phyloP scores from a whole-genome alignment of 2,113 vertebrate genomes.

The Oxygymnocypris stewartii region DNA sequence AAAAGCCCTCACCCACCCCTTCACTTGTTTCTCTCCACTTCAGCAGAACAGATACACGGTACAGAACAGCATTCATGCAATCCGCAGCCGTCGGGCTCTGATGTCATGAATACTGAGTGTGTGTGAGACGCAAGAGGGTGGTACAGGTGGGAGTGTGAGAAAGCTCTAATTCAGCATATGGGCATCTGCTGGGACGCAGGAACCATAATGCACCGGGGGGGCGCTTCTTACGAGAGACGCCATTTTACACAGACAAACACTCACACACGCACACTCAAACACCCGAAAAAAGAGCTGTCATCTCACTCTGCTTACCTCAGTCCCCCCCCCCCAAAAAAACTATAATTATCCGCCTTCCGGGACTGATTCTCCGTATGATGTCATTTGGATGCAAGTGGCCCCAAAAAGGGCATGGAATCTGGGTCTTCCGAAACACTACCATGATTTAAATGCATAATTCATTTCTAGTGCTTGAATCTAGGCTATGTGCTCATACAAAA shows the following conservation, averaged over 20 bases:
- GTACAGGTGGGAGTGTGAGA: constrained; percentile 40
- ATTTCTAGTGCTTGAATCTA: constrained; percentile 36
- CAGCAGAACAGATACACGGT: background rate
- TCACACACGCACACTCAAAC: constrained; percentile 13
- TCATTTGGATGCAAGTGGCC: constrained; percentile 9
- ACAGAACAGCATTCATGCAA: constrained; percentile 44
- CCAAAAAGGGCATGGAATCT: constrained; percentile 18
- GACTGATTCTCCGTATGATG: constrained; percentile 9
- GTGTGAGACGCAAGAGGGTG: constrained; percentile 13
- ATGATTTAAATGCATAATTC: constrained; percentile 36
- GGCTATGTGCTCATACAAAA: constrained; percentile 1
- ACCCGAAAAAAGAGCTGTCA: constrained; percentile 21
- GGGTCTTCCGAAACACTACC: constrained; percentile 16
- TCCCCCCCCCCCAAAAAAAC: background rate
- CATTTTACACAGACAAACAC: constrained; percentile 55
- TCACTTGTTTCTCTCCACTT: background rate
- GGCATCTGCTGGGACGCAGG: constrained; percentile 50
- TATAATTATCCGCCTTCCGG: background rate
- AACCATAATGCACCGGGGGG: constrained; percentile 49
- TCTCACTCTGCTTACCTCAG: background rate
- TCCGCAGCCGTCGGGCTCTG: background rate
- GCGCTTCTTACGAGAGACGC: constrained; percentile 36
- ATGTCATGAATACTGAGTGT: constrained; percentile 48
- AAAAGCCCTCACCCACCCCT: background rate
- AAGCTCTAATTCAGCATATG: constrained; percentile 53